Percentiles rank a stretch among this genome's conserved stretches.
Conservation (phyloP, 1,140 invertebrate genomes). For the silkworm (Bombyx mori) region ASM3026992v2 NC_085116.1:8419501-8420000, state of each 20-base stretch:
- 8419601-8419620: too few species aligned
- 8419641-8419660: too few species aligned
- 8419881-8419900: constrained; percentile 42
- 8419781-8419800: constrained; percentile 49
- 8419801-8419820: constrained; percentile 48
- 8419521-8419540: too few species aligned
- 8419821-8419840: constrained; percentile 49
- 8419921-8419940: constrained; percentile 72
- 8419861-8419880: constrained; percentile 38
- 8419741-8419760: constrained; percentile 61
- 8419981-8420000: constrained; percentile 84
- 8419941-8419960: constrained; percentile 83
- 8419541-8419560: too few species aligned
- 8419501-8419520: too few species aligned
- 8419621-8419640: too few species aligned
- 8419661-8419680: too few species aligned
- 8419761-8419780: constrained; percentile 39
- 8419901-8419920: constrained; percentile 55
- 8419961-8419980: constrained; percentile 87
- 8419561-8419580: too few species aligned
- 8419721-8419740: constrained; percentile 19
- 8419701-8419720: not conserved
- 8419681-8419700: too few species aligned
- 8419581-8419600: too few species aligned
- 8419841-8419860: constrained; percentile 46